Evolutionary conservation across 1,140 invertebrate genomes (phyloP).

Genomic region (Cecropterus lyciades): DNA sequence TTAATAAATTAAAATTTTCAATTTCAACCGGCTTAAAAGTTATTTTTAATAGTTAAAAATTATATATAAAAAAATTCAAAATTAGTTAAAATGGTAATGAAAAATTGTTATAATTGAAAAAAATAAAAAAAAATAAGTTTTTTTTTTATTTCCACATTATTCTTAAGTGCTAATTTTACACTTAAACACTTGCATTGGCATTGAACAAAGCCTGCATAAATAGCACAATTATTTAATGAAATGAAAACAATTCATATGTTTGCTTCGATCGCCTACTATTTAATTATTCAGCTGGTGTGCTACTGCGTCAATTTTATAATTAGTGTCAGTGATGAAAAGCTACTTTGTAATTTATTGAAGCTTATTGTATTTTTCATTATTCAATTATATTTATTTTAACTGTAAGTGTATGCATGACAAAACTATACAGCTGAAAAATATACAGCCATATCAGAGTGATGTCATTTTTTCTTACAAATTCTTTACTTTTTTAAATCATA

Average conservation of each 20-base stretch:
- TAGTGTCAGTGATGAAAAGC: background rate
- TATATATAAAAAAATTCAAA: too few species aligned
- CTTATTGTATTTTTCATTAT: background rate
- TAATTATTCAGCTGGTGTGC: constrained; percentile 1
- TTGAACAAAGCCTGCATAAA: constrained; percentile 14
- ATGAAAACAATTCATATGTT: background rate
- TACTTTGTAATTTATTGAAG: constrained; percentile 18
- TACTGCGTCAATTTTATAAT: constrained; percentile 20
- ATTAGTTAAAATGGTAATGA: too few species aligned
- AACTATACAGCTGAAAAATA: too few species aligned
- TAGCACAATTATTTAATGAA: constrained; percentile 5
- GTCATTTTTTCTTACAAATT: too few species aligned
- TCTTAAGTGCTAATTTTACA: background rate
- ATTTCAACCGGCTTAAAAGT: too few species aligned
- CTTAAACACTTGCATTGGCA: constrained; percentile 2
- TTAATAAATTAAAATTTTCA: too few species aligned
- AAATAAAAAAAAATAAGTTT: too few species aligned
- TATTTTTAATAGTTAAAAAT: too few species aligned
- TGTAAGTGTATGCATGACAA: background rate
- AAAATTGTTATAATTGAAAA: too few species aligned
- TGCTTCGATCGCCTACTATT: background rate
- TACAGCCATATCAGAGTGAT: too few species aligned
- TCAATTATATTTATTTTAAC: background rate
- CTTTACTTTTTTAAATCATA: too few species aligned
- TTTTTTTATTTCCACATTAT: too few species aligned